Evolutionary conservation across 2,113 vertebrate species (phyloP), one percentile per base, ranked within the genome.

Genomic region (Pica pica): DNA sequence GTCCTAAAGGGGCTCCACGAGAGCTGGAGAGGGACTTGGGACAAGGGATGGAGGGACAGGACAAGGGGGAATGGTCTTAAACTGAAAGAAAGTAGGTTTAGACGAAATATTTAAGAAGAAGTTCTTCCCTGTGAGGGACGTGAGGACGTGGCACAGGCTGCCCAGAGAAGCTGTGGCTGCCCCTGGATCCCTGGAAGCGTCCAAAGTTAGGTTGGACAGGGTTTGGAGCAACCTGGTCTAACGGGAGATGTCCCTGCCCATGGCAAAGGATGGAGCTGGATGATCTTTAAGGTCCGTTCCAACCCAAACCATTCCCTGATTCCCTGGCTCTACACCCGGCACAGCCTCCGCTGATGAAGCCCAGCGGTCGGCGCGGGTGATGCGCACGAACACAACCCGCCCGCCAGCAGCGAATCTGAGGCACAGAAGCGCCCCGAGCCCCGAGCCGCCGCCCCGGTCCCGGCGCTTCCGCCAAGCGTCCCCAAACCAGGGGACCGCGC

Each of bases 131-230:
- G 5, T 37, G 31, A 57, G 17, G 1, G 9, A 28, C 37, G 13
- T 0, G 37, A 81, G 10, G 2, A 2, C 15, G 27, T 20, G 68
- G 37, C 27, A 50, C 33, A 65, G 17, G 2, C 1, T 26, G 6
- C 19, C 28, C 35, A 63, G 16, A 31, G 67, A 27, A 57, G 76
- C 17, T 31, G 42, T 5, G 22, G 26, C 2, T 73, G 50, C 7
- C 14, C 31, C 57, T 27, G 23, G 37, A 57, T 31, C 26, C 8
- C 31, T 64, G 26, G 13, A 22, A 64, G 4, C 13, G 42, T 42
- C 11, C 50, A 18, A 80, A 11, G 14, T 17, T 35, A 35, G 11
- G 31, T 0, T 42, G 59, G 67, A 42, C 0, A 1, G 11, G 11
- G 4, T 13, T 65, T 65, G 37, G 15, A 57, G 10, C 59, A 56